Base-by-base conservation (phyloP, 2,797 vertebrate genomes). In the Heteromormyrus szaboi region DNA sequence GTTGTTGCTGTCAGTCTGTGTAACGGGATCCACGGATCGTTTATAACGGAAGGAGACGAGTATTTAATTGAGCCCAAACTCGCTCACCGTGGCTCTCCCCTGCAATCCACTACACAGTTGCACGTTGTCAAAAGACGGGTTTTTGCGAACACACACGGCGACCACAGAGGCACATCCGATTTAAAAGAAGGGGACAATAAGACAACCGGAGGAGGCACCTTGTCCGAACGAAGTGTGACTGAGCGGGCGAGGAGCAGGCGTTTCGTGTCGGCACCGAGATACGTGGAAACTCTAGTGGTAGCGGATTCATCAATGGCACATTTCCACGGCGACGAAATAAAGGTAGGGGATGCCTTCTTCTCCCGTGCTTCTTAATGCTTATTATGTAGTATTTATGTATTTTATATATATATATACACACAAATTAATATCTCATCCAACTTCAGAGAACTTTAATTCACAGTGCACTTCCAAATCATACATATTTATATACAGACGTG, bases 251-350 rank as follows among this genome's bases (percentile, higher is more conserved):
- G 92, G 89, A 95, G 95, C 1, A 92, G 91, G 92, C 95, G 97
- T 90, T 99, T 99, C 92, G 97, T 98, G 29, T 98, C 98, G 0
- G 95, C 96, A 92, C 96, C 97, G 22, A 97, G 97, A 9, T 99
- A 96, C 91, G 97, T 99, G 93, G 98, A 99, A 94, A 98, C 97
- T 2, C 93, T 99, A 93, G 95, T 98, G 89, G 98, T 99, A 46
- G 98, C 98, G 0, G 98, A 99, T 59, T 92, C 95, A 0, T 97
- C 96, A 91, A 99, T 99, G 98, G 95, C 95, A 85, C 94, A 94
- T 5, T 99, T 99, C 95, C 98, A 99, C 89, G 97, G 97, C 85
- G 95, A 97, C 83, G 97, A 98, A 87, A 96, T 98, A 92, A 97
- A 97, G 98, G 98, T 99, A 86, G 17, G 81, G 25, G 6, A 79